Conservation (phyloP, 2,888 invertebrate species). For the Pandemis cinnamomeana region DNA sequence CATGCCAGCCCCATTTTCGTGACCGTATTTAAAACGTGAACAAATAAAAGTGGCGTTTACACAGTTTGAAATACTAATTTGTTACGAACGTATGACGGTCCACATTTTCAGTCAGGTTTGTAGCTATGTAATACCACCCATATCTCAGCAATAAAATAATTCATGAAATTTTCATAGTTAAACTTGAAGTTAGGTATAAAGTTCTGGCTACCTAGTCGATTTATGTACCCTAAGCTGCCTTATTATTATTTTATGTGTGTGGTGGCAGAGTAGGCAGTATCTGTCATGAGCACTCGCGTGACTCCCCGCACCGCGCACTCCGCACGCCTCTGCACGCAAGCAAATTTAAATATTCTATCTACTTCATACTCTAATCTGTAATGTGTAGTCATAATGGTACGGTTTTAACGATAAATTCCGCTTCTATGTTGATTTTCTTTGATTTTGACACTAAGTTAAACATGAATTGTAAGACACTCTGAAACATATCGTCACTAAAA, state of each 20-base stretch:
- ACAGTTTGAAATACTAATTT: constrained; percentile 12
- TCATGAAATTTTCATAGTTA: constrained; percentile 13
- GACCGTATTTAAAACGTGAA: constrained; percentile 13
- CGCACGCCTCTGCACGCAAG: constrained; percentile 57
- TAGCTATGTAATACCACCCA: neutral
- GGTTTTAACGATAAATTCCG: neutral
- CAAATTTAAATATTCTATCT: constrained; percentile 54
- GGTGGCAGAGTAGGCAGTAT: constrained; percentile 46
- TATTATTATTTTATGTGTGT: constrained; percentile 36
- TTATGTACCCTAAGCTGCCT: constrained; percentile 26
- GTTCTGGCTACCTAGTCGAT: constrained; percentile 15
- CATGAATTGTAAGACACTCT: no score
- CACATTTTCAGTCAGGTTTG: neutral
- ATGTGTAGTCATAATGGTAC: constrained; percentile 13
- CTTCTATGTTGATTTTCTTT: constrained; percentile 8
- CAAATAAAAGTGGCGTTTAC: constrained; percentile 4
- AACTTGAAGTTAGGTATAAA: constrained; percentile 17
- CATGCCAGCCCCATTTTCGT: constrained; percentile 25
- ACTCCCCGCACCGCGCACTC: constrained; percentile 51
- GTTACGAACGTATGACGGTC: constrained; percentile 6
- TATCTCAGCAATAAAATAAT: neutral
- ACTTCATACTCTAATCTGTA: constrained; percentile 20
- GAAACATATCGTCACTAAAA: neutral
- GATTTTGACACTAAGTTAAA: neutral
- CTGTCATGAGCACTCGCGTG: constrained; percentile 65